A percentile compares a stretch with the other conserved stretches of the same genome.
These are phyloP conservation scores for Lasioglossum villosulum DNA, from an alignment of 2,888 invertebrate genomes.

Conservation along the genomic window DNA sequence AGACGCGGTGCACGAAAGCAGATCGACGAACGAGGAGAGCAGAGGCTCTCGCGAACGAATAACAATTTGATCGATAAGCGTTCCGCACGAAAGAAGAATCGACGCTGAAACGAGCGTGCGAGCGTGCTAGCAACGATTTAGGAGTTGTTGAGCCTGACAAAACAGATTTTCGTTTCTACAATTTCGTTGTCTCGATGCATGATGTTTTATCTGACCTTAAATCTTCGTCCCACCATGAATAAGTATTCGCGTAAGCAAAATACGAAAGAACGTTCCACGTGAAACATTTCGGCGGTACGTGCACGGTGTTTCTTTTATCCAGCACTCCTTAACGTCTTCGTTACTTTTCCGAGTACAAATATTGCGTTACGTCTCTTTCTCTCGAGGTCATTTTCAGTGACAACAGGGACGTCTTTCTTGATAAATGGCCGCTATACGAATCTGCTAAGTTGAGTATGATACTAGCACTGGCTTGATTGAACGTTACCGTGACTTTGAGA, in stretches of 20 bases:
- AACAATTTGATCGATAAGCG: conserved; percentile 63
- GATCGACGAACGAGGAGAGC: conserved; percentile 6
- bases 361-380: background rate
- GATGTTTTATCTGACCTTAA: background rate
- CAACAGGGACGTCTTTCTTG: background rate
- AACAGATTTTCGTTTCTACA: conserved; percentile 30
- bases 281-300: background rate
- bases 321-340: background rate
- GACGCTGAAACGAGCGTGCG: conserved; percentile 17
- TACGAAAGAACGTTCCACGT: background rate
- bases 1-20: conserved; percentile 41
- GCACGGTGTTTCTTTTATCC: background rate
- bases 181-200: conserved; percentile 18
- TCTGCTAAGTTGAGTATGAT: background rate
- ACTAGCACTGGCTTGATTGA: background rate
- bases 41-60: conserved; percentile 35
- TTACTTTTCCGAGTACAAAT: background rate
- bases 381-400: too few species aligned
- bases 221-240: background rate
- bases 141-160: conserved; percentile 18
- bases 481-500: background rate
- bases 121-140: conserved; percentile 34
- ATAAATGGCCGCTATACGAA: background rate
- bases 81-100: conserved; percentile 54
- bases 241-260: background rate